Conservation (phyloP, 2,888 invertebrate genomes). For the Drosophila yooni region DNA sequence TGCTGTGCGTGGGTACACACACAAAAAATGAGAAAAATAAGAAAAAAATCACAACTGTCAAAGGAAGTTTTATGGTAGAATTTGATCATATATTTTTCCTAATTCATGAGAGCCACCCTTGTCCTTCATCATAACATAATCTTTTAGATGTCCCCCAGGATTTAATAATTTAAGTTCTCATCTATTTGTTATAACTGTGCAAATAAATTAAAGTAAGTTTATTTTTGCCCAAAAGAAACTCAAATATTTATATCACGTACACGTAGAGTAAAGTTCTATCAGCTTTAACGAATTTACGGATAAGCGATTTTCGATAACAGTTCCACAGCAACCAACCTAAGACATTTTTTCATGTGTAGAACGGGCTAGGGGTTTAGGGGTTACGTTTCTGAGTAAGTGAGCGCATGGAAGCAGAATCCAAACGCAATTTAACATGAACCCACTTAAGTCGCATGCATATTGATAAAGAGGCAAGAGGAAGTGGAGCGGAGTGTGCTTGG, state of each 20-base stretch:
- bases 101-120: background rate
- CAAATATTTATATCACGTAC: background rate
- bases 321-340: background rate
- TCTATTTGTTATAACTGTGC: background rate
- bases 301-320: background rate
- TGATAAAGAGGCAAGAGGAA: conserved; percentile 59
- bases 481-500: background rate
- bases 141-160: background rate
- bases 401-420: conserved; percentile 35
- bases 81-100: background rate
- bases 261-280: background rate
- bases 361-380: background rate
- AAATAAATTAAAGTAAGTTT: background rate
- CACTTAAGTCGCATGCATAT: conserved; percentile 76
- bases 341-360: background rate
- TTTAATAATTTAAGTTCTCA: background rate
- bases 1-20: too few species aligned
- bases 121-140: background rate
- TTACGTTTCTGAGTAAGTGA: conserved; percentile 2
- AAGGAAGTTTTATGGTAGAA: background rate
- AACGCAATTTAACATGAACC: conserved; percentile 58
- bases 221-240: too few species aligned
- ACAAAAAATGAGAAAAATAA: background rate
- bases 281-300: background rate
- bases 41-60: background rate